A percentile compares a stretch with the other conserved stretches of the same genome.
These are phyloP conservation scores for Caenorhabditis macrosperma DNA, from an alignment of 2,888 invertebrate species.

Conservation along the genomic window DNA sequence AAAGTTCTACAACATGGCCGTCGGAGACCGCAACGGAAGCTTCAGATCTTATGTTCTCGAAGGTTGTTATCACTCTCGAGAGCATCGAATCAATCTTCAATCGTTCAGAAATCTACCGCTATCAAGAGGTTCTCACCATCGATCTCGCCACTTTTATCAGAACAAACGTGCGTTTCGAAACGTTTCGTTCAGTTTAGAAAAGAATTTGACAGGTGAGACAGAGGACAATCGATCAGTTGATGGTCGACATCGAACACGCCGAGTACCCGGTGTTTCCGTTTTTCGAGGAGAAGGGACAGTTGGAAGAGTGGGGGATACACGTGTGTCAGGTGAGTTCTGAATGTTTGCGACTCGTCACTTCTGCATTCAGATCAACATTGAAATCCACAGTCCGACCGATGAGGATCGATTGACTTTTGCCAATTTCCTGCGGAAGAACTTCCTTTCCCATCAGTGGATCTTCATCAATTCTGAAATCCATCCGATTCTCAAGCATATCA, in stretches of 20 bases:
- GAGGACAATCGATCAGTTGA: constrained; percentile 60
- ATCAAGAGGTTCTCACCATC: constrained; percentile 60
- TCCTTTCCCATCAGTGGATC: constrained; percentile 51
- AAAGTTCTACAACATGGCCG: constrained; percentile 65
- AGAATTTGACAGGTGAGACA: constrained; percentile 31
- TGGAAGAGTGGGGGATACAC: constrained; percentile 52
- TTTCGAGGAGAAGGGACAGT: constrained; percentile 54
- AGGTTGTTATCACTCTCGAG: constrained; percentile 45
- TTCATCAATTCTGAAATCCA: constrained; percentile 53
- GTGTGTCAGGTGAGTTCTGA: constrained; percentile 66
- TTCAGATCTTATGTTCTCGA: constrained; percentile 63
- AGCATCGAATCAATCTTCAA: background rate
- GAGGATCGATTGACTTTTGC: constrained; percentile 48
- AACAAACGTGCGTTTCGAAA: constrained; percentile 32
- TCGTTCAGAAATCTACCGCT: constrained; percentile 61
- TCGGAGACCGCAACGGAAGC: constrained; percentile 63
- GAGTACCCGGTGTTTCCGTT: constrained; percentile 65
- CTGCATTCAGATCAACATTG: constrained; percentile 68
- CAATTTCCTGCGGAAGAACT: constrained; percentile 42
- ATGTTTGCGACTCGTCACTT: too few species aligned
- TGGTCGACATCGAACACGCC: constrained; percentile 69
- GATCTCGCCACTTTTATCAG: constrained; percentile 64
- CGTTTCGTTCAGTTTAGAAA: background rate
- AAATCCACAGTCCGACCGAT: constrained; percentile 62
- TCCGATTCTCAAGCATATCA: constrained; percentile 50